Base-by-base conservation (phyloP, 2,797 vertebrate genomes). In the Otus scops region DNA sequence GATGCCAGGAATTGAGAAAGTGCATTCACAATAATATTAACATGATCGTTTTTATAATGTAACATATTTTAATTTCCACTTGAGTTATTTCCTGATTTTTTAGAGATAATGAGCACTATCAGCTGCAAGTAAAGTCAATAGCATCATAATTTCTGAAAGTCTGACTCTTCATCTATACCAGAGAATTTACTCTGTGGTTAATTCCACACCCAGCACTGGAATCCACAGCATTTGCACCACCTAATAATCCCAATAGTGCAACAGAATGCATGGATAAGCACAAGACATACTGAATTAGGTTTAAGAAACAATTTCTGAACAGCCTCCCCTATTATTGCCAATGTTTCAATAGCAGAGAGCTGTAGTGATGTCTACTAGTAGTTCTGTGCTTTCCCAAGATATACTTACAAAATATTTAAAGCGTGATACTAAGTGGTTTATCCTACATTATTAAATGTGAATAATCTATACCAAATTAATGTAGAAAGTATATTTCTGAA, bases 151-250 rank as follows among this genome's bases (percentile, higher is more conserved):
- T 93, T 92, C 64, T 68, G 45, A 71, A 82, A 70, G 13, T 41
- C n/a, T 24, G 28, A 60, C 15, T 74, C 38, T 65, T 87, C 34
- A 76, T 17, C 17, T 60, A 24, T 6, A 56, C 6, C 15, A 51
- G 21, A 48, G 32, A 73, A 82, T 63, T 32, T 47, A 70, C 56
- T 82, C 57, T 2, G 1, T 0, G 0, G 3, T 47, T 69, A 77
- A 38, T 81, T 80, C 32, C 11, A 63, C 11, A 71, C 2, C 18
- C 56, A 79, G 36, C 36, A 70, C 7, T 51, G 36, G 43, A 79
- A 79, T 32, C 32, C 34, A 59, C 39, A 68, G 45, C 21, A 47
- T 48, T 57, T 75, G 32, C 14, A 64, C 11, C 34, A 54, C 34
- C 14, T 45, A 65, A 57, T 43, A 91, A 89, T 48, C 43, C n/a